phyloP scores from a whole-genome alignment of 2,797 vertebrate species.

The Dipus sagitta region DNA sequence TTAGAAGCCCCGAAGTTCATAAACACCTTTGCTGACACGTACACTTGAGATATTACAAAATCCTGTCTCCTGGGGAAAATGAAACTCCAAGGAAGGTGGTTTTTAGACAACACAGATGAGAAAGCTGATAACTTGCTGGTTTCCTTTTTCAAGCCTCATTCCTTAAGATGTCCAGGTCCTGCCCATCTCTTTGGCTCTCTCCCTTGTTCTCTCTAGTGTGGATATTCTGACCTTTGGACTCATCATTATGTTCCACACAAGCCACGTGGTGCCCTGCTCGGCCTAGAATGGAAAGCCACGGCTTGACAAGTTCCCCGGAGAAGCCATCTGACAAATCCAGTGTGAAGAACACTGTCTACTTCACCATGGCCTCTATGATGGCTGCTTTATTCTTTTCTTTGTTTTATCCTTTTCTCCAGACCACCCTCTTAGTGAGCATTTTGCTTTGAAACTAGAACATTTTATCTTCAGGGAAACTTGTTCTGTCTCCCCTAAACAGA shows the following conservation, averaged over 20 bases:
- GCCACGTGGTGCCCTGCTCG: neutral
- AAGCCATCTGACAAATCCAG: neutral
- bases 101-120: constrained; percentile 58
- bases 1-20: constrained; percentile 79
- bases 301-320: neutral
- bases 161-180: neutral
- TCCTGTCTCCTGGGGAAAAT: constrained; percentile 71
- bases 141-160: neutral
- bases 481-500: neutral
- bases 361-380: neutral
- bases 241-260: neutral
- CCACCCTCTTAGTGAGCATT: rapidly evolving
- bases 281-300: neutral
- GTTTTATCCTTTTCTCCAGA: rapidly evolving
- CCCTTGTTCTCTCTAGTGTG: neutral
- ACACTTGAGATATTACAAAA: constrained; percentile 73
- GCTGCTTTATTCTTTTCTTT: neutral
- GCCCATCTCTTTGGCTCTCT: neutral
- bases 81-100: constrained; percentile 16
- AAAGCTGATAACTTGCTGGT: neutral
- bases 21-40: constrained; percentile 85
- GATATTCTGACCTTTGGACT: neutral
- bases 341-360: neutral
- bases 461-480: neutral
- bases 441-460: neutral